Evolutionary conservation across 2,888 invertebrate species (phyloP).

Genomic region (Netelia virgata): DNA sequence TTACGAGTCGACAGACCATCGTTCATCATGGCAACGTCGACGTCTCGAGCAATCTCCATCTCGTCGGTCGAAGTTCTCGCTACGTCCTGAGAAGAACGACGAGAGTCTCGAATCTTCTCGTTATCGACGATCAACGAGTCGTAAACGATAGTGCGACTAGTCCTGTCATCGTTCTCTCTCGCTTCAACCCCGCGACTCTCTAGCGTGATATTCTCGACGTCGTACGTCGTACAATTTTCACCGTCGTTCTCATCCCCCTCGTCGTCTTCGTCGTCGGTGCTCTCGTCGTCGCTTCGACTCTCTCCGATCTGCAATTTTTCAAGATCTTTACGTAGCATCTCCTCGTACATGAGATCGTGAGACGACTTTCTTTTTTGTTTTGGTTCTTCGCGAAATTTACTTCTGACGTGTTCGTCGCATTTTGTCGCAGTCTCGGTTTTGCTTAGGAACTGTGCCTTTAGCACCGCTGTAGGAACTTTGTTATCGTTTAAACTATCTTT

Average conservation of each 20-base stretch:
- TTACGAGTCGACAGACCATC: constrained; percentile 35
- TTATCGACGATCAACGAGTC: not conserved
- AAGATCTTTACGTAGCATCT: constrained; percentile 72
- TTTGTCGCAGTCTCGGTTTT: constrained; percentile 38
- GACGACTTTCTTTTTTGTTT: constrained; percentile 76
- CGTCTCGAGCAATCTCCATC: not conserved
- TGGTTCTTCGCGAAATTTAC: constrained; percentile 72
- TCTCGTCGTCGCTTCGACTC: constrained; percentile 27
- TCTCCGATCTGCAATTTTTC: constrained; percentile 28
- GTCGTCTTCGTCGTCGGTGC: constrained; percentile 61
- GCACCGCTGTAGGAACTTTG: constrained; percentile 78
- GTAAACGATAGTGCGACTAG: not conserved
- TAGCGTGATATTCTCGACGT: not conserved
- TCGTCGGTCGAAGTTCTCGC: not conserved
- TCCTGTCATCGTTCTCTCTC: not conserved
- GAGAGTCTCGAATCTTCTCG: not conserved
- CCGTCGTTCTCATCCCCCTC: constrained; percentile 66
- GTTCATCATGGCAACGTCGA: constrained; percentile 1
- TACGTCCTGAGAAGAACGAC: not conserved
- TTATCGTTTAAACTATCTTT: constrained; percentile 72
- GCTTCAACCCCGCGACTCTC: not conserved
- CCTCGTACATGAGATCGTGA: constrained; percentile 79
- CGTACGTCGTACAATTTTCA: constrained; percentile 45
- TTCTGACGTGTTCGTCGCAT: constrained; percentile 69
- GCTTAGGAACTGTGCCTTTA: constrained; percentile 76